phyloP scores from a whole-genome alignment of 2,797 vertebrate species.

The Ispidina lecontei region DNA sequence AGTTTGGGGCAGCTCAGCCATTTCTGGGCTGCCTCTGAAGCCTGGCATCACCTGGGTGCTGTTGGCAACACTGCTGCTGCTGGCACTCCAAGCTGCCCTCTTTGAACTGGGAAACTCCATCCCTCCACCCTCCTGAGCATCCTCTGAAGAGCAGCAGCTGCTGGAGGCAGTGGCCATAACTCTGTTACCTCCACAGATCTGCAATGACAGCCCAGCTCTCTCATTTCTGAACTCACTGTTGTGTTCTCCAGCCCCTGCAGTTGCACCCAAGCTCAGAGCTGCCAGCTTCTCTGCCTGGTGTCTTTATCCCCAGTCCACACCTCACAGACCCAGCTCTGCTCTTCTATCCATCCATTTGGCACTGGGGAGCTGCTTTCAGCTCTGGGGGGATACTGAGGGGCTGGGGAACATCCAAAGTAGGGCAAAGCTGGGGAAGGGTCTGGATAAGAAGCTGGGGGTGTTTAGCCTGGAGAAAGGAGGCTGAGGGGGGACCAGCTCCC shows the following conservation, averaged over 20 bases:
- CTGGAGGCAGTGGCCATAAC: not conserved
- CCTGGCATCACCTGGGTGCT: not conserved
- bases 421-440: not conserved
- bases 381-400: not conserved
- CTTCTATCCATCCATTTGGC: slow-evolving; percentile 35
- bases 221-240: slow-evolving; percentile 10
- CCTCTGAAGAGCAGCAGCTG: not conserved
- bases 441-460: not conserved
- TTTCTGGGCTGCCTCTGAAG: slow-evolving; percentile 6
- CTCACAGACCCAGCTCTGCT: slow-evolving; percentile 15
- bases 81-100: not conserved
- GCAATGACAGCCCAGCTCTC: slow-evolving; percentile 20
- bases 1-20: slow-evolving; percentile 25
- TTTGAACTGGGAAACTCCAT: not conserved
- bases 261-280: slow-evolving; percentile 33
- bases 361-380: not conserved
- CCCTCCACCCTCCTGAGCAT: not conserved
- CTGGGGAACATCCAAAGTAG: not conserved
- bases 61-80: not conserved
- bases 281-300: not conserved
- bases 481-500: not conserved
- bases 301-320: too few species aligned
- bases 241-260: slow-evolving; percentile 1
- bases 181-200: slow-evolving; percentile 14
- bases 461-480: not conserved